Conservation (phyloP, 2,113 vertebrate genomes). For the Zapus hudsonius region DNA sequence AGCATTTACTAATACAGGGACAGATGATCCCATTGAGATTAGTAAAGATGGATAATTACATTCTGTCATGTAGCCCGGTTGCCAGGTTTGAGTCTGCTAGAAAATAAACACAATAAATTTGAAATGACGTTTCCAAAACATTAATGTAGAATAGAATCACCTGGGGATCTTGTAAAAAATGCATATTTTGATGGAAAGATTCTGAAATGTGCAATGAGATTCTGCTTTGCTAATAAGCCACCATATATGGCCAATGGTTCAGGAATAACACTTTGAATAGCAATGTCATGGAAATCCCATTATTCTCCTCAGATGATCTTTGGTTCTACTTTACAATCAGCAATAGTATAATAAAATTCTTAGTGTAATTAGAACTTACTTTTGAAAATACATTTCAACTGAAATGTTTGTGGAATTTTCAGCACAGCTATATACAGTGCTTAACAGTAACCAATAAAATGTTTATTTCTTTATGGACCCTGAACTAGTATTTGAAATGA, state of each 20-base stretch:
- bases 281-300: background rate
- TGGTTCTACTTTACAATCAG: background rate
- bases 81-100: background rate
- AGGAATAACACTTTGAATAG: background rate
- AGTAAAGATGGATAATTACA: background rate
- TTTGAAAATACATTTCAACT: background rate
- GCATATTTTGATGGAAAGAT: background rate
- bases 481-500: background rate
- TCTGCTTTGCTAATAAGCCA: background rate
- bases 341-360: background rate
- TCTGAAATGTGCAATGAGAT: background rate
- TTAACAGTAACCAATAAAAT: background rate
- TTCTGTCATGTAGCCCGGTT: background rate
- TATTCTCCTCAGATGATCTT: background rate
- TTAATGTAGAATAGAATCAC: background rate
- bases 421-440: background rate
- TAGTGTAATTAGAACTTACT: background rate
- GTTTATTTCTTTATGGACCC: background rate
- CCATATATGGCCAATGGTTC: background rate
- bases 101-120: conserved; percentile 22
- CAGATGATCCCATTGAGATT: background rate
- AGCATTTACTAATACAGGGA: background rate
- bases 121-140: background rate
- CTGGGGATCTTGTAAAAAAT: background rate
- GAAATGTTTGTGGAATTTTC: background rate